Base-by-base conservation (phyloP, 1,140 invertebrate species). In the Phocides pigmalion region DNA sequence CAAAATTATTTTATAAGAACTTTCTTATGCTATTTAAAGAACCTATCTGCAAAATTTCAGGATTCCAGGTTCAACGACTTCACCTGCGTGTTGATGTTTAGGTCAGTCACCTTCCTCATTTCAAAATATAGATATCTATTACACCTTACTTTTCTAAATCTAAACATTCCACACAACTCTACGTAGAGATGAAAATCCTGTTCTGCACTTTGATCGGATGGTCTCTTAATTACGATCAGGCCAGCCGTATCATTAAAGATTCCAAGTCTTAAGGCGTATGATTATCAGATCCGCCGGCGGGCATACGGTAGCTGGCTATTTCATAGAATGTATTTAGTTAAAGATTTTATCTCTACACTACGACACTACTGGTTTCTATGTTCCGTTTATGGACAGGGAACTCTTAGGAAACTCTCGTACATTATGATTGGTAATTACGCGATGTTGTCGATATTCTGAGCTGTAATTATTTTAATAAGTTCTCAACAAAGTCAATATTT, bases 241-340 rank as follows among this genome's bases (percentile, higher is more conserved):
- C 41, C 11, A 44, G 22, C 6, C 41, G 25, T 59, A 46, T 58
- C 22, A 46, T 58, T 35, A 47, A 67, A 58, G 46, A 71, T 67
- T 53, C 59, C 49, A 53, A 65, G 69, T 62, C 58, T 64, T 42
- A 56, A 64, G 46, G 61, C n/a, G 41, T 69, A 44, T 62, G 46
- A 66, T 68, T 68, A 71, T 59, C 51, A 58, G 25, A 62, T 51
- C 16, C 16, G 64, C 53, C 61, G 62, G 17, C 41, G 44, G 59
- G 61, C 59, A 37, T 37, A 59, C 72, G 63, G 72, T 58, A 74
- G 68, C 72, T 46, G 71, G 51, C 63, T 61, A 46, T 67, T 63
- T 63, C n/a, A 70, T 70, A 51, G 62, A 72, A 58, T 46, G 56
- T 62, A 32, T 68, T 68, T 72, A 62, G 59, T 72, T 68, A 65